A percentile compares a stretch with the other conserved stretches of the same genome.
Conservation (phyloP, 2,797 vertebrate species). For the Crypturellus tataupa region DNA sequence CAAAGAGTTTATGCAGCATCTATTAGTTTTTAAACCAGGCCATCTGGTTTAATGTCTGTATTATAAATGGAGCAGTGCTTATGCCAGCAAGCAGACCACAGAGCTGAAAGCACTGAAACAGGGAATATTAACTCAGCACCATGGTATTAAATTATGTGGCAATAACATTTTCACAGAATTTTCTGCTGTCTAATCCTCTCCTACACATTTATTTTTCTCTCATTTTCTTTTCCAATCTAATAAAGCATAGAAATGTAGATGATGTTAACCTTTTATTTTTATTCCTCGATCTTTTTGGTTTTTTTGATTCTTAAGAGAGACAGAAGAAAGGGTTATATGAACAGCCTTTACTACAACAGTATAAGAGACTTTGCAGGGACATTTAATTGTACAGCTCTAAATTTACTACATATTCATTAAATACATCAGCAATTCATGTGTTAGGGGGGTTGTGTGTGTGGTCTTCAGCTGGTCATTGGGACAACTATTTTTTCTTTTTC, state of each 20-base stretch:
- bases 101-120: background rate
- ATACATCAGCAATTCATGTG: background rate
- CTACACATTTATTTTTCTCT: background rate
- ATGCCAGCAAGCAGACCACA: background rate
- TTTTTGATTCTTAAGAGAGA: background rate
- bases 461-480: background rate
- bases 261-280: background rate
- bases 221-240: background rate
- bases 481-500: background rate
- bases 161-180: background rate
- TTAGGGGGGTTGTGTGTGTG: background rate
- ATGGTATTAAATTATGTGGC: background rate
- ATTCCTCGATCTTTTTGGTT: background rate
- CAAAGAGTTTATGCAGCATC: conserved; percentile 3
- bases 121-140: background rate
- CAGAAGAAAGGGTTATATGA: background rate
- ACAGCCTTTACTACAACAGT: background rate
- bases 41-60: background rate
- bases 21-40: background rate
- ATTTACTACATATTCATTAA: background rate
- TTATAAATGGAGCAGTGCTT: background rate
- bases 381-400: background rate
- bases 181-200: background rate
- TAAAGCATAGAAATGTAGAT: background rate
- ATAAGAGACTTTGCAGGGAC: background rate